Conservation (phyloP, 1,140 invertebrate genomes). For the Ganaspis sp. region DNA sequence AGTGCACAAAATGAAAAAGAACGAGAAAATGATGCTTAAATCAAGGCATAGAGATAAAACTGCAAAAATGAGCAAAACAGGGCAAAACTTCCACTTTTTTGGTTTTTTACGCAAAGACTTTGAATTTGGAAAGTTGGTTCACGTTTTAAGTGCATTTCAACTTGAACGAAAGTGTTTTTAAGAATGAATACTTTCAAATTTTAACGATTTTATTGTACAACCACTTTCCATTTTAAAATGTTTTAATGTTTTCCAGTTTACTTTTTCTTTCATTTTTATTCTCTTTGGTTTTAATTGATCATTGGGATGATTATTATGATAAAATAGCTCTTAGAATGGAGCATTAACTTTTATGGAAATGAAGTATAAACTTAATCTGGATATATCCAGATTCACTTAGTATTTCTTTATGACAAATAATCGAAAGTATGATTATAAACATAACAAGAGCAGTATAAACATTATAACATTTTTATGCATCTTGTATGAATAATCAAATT, state of each 20-base stretch:
- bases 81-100: background rate
- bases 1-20: no score
- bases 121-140: constrained; percentile 7
- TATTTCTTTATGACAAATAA: background rate
- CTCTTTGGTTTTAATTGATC: background rate
- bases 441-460: background rate
- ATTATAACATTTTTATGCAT: background rate
- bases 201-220: constrained; percentile 7
- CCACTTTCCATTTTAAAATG: constrained; percentile 6
- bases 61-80: no score
- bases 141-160: constrained; percentile 35
- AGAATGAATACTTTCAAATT: constrained; percentile 6
- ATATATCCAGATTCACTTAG: no score
- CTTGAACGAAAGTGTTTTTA: constrained; percentile 37
- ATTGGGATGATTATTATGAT: background rate
- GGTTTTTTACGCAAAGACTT: background rate
- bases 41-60: no score
- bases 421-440: no score
- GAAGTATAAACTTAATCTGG: no score
- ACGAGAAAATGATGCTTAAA: no score
- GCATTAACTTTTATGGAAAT: no score
- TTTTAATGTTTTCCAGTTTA: constrained; percentile 7
- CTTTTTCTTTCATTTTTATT: constrained; percentile 2
- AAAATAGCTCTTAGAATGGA: background rate
- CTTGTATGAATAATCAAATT: no score